Percentiles rank a stretch among this genome's conserved stretches.
These are phyloP conservation scores for Tetraneura akinire DNA, from an alignment of 1,140 invertebrate species.

Conservation along the genomic window DNA sequence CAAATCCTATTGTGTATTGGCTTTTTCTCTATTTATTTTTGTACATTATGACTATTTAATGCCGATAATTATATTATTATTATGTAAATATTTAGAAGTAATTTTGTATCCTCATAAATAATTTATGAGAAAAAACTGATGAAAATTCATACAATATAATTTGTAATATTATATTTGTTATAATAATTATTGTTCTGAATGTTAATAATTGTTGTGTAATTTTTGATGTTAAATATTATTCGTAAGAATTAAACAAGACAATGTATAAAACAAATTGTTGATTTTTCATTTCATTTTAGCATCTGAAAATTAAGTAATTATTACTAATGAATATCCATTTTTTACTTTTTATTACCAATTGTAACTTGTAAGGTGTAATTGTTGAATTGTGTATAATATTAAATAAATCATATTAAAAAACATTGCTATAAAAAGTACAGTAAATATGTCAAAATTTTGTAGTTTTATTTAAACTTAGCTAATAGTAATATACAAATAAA, in stretches of 20 bases:
- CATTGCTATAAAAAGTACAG: no score
- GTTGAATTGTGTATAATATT: no score
- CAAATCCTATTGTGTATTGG: background rate
- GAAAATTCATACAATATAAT: background rate
- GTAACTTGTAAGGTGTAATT: no score
- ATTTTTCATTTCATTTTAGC: background rate
- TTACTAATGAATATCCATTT: no score
- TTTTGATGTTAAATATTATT: slow-evolving; percentile 3
- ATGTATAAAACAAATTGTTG: background rate
- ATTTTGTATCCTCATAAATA: background rate
- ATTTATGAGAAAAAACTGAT: background rate
- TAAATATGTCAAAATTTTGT: no score
- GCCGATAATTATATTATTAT: background rate
- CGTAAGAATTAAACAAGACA: background rate
- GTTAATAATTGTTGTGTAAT: slow-evolving; percentile 26
- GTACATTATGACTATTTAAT: background rate
- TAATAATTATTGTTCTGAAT: background rate
- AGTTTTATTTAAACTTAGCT: no score
- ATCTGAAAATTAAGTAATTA: no score
- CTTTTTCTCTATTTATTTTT: background rate
- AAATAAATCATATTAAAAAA: no score
- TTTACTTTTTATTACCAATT: no score
- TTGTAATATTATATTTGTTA: slow-evolving; percentile 1
- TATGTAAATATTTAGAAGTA: slow-evolving; percentile 5
- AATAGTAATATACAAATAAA: no score